Evolutionary conservation across 2,888 invertebrate species (phyloP), one percentile per base, ranked within the genome.

Genomic region (Aleiodes alternator): DNA sequence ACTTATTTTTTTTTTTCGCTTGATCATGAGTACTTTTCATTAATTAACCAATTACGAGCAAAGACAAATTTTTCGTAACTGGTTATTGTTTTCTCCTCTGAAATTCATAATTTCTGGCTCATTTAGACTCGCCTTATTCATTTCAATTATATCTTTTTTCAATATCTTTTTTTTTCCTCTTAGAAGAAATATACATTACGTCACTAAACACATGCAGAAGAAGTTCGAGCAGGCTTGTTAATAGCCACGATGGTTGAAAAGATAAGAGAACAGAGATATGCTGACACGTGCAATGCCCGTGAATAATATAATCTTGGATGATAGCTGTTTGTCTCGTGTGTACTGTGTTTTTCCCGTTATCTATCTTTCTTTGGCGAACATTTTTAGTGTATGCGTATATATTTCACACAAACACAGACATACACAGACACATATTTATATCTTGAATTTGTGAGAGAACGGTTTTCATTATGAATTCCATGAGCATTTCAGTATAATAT

Each of bases 221-320:
- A 51, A 51, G 31, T 23, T 64, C 11, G 12, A n/a, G 14, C 5
- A 68, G 51, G 12, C 31, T 23, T 4, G n/a, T 29, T 29, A 51
- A 68, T 51, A 68, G 50, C 68, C 68, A 29, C 51, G 68, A 31
- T 51, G 53, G 31, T 51, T 51, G 12, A 12, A 16, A n/a, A 48
- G 66, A 68, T 68, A 68, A 29, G 12, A 51, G 50, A 51, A 48
- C 23, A 16, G 31, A 68, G 23, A 51, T 48, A 43, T 7, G n/a
- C 38, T 38, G 11, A 55, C 68, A 73, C 56, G 73, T 68, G 69
- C 53, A 69, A 50, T 55, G 55, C 53, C 29, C 69, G 74, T 59
- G 69, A 70, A 70, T 61, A 68, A 61, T 69, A 53, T 74, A 23
- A 64, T 31, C 53, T 16, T 9, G 12, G 38, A 56, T 34, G 31